A percentile compares a stretch with the other conserved stretches of the same genome.
These are phyloP conservation scores for Schizopygopsis pylzovi DNA, from an alignment of 2,797 vertebrate genomes.

Conservation along the genomic window DNA sequence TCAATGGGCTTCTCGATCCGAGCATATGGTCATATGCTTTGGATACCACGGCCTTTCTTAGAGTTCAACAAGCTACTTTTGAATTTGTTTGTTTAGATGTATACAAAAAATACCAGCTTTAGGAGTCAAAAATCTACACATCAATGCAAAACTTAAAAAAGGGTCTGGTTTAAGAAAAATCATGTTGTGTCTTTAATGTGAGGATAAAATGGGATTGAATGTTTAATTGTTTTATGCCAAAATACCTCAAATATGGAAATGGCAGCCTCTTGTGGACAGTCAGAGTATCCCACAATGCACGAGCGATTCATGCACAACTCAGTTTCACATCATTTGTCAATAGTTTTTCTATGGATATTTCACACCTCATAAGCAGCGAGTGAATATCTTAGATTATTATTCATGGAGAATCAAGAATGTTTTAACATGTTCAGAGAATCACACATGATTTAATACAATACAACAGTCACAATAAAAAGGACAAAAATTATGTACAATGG, in stretches of 20 bases:
- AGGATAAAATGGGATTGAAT: neutral
- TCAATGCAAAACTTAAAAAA: neutral
- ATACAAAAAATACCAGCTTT: neutral
- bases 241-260: neutral
- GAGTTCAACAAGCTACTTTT: constrained; percentile 2
- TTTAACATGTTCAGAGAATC: neutral
- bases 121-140: neutral
- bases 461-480: neutral
- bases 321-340: constrained; percentile 1
- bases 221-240: neutral
- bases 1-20: constrained; percentile 30
- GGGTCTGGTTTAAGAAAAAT: neutral
- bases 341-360: neutral
- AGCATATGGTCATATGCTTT: constrained; percentile 50
- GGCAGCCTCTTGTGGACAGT: constrained; percentile 51
- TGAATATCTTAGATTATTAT: neutral
- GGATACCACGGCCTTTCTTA: neutral
- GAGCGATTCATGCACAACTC: neutral
- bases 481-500: neutral
- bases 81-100: neutral
- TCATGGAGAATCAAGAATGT: neutral
- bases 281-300: constrained; percentile 16
- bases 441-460: neutral
- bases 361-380: neutral
- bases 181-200: neutral